Conservation (phyloP, 1,140 invertebrate genomes). For the Lamellibrachia luymesi region DNA sequence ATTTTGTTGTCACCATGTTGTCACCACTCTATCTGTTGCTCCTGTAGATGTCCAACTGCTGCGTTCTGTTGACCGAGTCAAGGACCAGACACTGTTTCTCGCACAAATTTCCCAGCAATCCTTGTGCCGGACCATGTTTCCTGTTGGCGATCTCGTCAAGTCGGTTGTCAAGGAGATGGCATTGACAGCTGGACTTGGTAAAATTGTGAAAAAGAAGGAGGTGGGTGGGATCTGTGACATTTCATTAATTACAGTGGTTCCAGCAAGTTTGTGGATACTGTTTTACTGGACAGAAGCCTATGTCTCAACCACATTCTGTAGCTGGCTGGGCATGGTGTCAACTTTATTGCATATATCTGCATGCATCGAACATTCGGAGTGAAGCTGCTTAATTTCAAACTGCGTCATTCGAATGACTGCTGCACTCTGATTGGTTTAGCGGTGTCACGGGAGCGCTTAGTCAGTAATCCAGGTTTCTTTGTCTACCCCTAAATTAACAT, state of each 20-base stretch:
- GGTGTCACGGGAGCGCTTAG: too few relatives aligned
- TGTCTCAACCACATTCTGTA: not conserved
- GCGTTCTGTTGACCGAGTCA: conserved; percentile 71
- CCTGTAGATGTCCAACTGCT: conserved; percentile 68
- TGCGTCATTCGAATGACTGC: too few relatives aligned
- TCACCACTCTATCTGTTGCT: not conserved
- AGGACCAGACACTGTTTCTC: conserved; percentile 96
- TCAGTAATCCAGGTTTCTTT: too few relatives aligned
- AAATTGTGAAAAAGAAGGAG: conserved; percentile 80
- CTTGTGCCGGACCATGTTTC: conserved; percentile 84
- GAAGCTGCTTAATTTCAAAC: not conserved
- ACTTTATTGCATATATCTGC: not conserved
- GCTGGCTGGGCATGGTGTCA: not conserved
- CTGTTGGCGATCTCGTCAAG: conserved; percentile 78
- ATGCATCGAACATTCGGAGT: not conserved
- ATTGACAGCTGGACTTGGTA: conserved; percentile 66
- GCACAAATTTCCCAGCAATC: conserved; percentile 77
- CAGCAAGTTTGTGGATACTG: not conserved
- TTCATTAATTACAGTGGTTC: not conserved
- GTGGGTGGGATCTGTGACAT: conserved; percentile 36
- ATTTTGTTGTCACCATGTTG: not conserved
- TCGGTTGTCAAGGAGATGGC: conserved; percentile 79
- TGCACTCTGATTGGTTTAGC: too few relatives aligned
- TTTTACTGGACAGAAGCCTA: not conserved
- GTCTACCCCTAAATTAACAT: too few relatives aligned